A percentile compares a stretch with the other conserved stretches of the same genome.
These are phyloP conservation scores for Penaeus japonicus DNA, from an alignment of 1,140 invertebrate genomes.

Conservation along the genomic window DNA sequence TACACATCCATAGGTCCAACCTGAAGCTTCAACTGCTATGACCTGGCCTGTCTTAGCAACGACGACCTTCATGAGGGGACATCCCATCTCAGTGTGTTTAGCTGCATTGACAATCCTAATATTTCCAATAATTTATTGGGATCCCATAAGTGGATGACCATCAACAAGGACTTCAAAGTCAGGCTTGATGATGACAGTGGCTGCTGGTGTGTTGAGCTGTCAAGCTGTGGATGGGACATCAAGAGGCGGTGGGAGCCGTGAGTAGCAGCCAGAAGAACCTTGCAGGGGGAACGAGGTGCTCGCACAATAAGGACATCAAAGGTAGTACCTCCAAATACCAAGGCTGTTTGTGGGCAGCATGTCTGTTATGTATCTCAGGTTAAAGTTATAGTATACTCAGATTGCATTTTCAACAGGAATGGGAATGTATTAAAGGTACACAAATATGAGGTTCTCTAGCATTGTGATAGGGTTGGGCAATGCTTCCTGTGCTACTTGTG, in stretches of 20 bases:
- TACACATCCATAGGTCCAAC: conserved; percentile 18
- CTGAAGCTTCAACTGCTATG: conserved; percentile 25
- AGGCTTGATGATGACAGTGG: conserved; percentile 20
- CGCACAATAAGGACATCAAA: conserved; percentile 33
- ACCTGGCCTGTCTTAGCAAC: background rate
- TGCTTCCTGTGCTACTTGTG: too few species aligned
- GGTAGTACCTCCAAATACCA: conserved; percentile 22
- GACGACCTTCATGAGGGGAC: background rate
- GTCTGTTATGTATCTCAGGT: too few species aligned
- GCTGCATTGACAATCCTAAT: background rate
- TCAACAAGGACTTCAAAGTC: conserved; percentile 10
- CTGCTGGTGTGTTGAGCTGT: background rate
- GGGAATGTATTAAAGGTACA: too few species aligned
- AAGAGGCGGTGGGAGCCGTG: background rate
- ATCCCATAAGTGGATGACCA: background rate
- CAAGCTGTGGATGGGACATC: conserved; percentile 39
- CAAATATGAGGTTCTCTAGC: too few species aligned
- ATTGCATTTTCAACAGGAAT: too few species aligned
- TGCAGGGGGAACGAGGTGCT: conserved; percentile 29
- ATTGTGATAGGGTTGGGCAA: too few species aligned
- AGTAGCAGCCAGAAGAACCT: conserved; percentile 22
- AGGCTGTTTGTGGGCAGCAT: conserved; percentile 17
- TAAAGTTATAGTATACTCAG: too few species aligned
- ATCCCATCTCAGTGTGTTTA: background rate
- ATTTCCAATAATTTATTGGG: background rate